Percentiles rank a stretch among this genome's conserved stretches.
Evolutionary conservation across 2,797 vertebrate species (phyloP).

Genomic region (Sebastolobus alascanus): DNA sequence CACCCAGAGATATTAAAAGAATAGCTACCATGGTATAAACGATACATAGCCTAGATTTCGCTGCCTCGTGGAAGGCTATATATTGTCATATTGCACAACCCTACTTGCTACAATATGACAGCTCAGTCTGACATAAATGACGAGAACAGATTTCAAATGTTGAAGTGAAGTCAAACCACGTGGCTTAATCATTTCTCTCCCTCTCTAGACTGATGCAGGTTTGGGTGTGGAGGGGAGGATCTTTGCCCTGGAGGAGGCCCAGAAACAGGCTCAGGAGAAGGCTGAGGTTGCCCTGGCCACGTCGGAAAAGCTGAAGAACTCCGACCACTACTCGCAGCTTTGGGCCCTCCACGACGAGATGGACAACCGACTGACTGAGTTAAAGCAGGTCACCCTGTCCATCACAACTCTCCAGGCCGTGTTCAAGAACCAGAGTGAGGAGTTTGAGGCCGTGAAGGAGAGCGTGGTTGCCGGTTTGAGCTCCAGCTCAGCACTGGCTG

Average conservation of each 20-base stretch:
- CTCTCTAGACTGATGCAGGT: conserved; percentile 2
- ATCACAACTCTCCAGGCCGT: conserved; percentile 24
- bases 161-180: neutral
- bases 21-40: neutral
- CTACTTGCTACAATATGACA: neutral
- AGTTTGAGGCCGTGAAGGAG: conserved; percentile 25
- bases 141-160: neutral
- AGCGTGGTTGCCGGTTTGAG: neutral
- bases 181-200: neutral
- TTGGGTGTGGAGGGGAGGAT: conserved; percentile 22
- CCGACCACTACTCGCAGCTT: neutral
- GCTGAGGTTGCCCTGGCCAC: conserved; percentile 12
- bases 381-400: conserved; percentile 21
- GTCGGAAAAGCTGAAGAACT: conserved; percentile 22
- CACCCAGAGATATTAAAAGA: neutral
- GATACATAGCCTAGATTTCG: neutral
- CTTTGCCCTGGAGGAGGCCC: conserved; percentile 34
- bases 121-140: neutral
- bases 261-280: conserved; percentile 29
- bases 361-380: conserved; percentile 9
- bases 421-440: conserved; percentile 37
- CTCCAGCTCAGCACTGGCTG: conserved; percentile 12
- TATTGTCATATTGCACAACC: neutral
- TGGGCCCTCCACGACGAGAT: conserved; percentile 1
- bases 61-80: neutral